These are phyloP conservation scores for Strix occidentalis DNA, from an alignment of 2,797 vertebrate species.

Conservation along the genomic window DNA sequence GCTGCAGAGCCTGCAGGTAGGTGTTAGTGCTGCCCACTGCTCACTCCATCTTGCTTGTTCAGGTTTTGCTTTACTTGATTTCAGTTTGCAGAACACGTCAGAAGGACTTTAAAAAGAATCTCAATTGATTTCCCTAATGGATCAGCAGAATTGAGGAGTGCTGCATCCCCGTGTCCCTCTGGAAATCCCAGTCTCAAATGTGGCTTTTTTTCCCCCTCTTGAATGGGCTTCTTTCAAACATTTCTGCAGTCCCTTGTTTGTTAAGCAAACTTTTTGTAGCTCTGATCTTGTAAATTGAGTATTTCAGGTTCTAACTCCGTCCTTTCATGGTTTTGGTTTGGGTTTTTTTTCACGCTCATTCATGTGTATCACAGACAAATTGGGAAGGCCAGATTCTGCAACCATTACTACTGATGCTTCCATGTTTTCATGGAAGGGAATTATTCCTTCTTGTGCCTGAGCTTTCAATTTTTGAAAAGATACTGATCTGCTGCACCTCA, in stretches of 20 bases:
- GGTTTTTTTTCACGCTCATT: background rate
- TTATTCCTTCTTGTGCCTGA: background rate
- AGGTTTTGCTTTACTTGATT: background rate
- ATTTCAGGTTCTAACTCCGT: background rate
- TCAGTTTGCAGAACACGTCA: background rate
- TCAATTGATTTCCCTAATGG: background rate
- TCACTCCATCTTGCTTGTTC: background rate
- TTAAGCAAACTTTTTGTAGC: background rate
- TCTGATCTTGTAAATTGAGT: background rate
- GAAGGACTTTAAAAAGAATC: background rate
- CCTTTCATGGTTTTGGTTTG: fast-evolving
- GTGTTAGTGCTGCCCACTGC: background rate
- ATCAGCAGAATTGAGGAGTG: background rate
- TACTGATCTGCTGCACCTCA: background rate
- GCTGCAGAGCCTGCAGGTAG: background rate
- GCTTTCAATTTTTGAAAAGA: background rate
- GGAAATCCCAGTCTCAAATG: background rate
- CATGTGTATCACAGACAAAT: background rate
- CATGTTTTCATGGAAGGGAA: background rate
- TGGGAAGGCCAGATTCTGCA: background rate
- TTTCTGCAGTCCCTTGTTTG: background rate
- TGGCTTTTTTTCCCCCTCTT: background rate
- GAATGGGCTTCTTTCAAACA: background rate
- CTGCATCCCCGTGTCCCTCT: background rate
- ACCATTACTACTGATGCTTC: background rate